These are phyloP conservation scores for Romanogobio albipinnatus DNA, from an alignment of 2,113 vertebrate genomes.

Conservation along the genomic window DNA sequence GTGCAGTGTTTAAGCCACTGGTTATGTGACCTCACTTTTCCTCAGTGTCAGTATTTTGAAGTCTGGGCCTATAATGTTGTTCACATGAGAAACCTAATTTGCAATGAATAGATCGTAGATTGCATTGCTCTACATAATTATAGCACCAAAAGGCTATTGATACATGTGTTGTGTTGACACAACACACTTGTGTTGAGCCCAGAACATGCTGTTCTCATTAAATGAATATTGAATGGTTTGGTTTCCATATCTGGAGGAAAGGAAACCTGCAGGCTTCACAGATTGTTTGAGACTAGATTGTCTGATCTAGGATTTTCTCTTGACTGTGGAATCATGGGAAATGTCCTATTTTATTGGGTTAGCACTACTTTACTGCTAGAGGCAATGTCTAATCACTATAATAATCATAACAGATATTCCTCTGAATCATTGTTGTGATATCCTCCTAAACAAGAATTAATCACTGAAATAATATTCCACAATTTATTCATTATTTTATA, in stretches of 20 bases:
- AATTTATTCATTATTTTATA: neutral
- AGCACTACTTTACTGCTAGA: neutral
- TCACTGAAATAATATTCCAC: neutral
- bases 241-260: neutral
- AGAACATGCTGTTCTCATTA: neutral
- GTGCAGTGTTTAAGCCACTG: neutral
- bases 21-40: neutral
- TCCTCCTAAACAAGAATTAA: neutral
- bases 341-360: neutral
- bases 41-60: neutral
- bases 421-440: neutral
- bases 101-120: neutral
- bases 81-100: neutral
- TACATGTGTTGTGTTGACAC: too few relatives aligned
- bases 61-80: neutral
- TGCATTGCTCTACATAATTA: neutral
- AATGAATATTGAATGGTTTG: neutral
- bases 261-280: neutral
- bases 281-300: neutral
- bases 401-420: neutral
- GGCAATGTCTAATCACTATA: neutral
- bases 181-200: neutral
- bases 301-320: constrained; percentile 13
- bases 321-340: neutral
- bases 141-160: neutral